A percentile compares a stretch with the other conserved stretches of the same genome.
phyloP scores from a whole-genome alignment of 2,113 vertebrate species.

The Monopterus albus region DNA sequence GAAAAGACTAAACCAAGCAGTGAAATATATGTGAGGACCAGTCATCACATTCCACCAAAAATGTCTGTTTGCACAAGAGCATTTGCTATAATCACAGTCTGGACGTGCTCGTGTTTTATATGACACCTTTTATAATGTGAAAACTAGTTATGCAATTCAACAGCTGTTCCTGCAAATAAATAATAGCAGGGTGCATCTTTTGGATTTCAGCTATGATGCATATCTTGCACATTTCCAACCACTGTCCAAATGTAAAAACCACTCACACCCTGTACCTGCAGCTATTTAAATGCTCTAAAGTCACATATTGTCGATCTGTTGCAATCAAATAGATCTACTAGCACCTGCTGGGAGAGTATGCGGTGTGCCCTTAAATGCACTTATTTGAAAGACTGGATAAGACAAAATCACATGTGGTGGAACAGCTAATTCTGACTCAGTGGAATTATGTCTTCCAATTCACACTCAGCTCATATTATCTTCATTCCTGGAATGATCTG shows the following conservation, averaged over 20 bases:
- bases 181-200: slow-evolving; percentile 18
- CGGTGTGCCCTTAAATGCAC: neutral
- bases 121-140: slow-evolving; percentile 8
- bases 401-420: neutral
- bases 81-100: slow-evolving; percentile 8
- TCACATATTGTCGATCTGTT: slow-evolving; percentile 27
- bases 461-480: slow-evolving; percentile 42
- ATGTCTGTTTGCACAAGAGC: no score
- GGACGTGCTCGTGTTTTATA: slow-evolving; percentile 3
- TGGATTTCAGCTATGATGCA: slow-evolving; percentile 38
- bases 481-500: slow-evolving; percentile 7
- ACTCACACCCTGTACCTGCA: slow-evolving; percentile 38
- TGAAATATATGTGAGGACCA: no score
- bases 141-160: no score
- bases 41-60: neutral
- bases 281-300: slow-evolving; percentile 16
- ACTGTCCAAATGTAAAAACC: slow-evolving; percentile 52
- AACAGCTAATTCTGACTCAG: neutral
- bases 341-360: slow-evolving; percentile 4
- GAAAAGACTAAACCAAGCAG: neutral
- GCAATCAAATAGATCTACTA: slow-evolving; percentile 8
- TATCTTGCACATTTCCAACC: slow-evolving; percentile 47
- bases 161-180: no score
- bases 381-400: neutral
- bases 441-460: neutral